phyloP scores from a whole-genome alignment of 2,888 invertebrate genomes.

The Eupithecia centaureata region DNA sequence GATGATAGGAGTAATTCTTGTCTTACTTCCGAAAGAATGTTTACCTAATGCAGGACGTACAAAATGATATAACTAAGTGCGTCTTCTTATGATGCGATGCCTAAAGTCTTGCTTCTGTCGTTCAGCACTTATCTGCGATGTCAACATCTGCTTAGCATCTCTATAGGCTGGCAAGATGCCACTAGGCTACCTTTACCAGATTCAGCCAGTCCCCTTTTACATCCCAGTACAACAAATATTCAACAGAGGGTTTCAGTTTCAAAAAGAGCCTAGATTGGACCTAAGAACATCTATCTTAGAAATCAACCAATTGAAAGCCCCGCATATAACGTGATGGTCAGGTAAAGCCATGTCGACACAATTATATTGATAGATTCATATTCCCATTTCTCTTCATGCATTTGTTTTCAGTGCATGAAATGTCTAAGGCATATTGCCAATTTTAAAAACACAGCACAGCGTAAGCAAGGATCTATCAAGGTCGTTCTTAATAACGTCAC shows the following conservation, averaged over 20 bases:
- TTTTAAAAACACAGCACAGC: neutral
- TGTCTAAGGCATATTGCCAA: neutral
- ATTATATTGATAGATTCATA: neutral
- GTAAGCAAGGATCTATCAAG: neutral
- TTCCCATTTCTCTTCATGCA: neutral
- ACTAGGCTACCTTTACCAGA: slow-evolving; percentile 9
- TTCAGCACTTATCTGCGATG: neutral
- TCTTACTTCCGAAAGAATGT: no score
- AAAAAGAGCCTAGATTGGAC: neutral
- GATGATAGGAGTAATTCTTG: no score
- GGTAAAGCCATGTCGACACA: neutral
- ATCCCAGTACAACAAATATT: neutral
- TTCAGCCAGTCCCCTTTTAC: neutral
- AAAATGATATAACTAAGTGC: no score
- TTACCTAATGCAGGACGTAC: no score
- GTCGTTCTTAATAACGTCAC: neutral
- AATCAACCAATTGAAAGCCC: neutral
- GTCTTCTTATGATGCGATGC: no score
- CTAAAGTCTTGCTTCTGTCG: neutral
- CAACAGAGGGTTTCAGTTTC: no score
- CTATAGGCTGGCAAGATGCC: slow-evolving; percentile 13
- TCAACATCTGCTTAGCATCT: slow-evolving; percentile 10
- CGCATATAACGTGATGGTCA: neutral
- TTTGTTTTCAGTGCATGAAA: neutral
- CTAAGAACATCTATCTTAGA: neutral